Evolutionary conservation across 1,140 invertebrate genomes (phyloP).

Genomic region (Brachionus rubens): DNA sequence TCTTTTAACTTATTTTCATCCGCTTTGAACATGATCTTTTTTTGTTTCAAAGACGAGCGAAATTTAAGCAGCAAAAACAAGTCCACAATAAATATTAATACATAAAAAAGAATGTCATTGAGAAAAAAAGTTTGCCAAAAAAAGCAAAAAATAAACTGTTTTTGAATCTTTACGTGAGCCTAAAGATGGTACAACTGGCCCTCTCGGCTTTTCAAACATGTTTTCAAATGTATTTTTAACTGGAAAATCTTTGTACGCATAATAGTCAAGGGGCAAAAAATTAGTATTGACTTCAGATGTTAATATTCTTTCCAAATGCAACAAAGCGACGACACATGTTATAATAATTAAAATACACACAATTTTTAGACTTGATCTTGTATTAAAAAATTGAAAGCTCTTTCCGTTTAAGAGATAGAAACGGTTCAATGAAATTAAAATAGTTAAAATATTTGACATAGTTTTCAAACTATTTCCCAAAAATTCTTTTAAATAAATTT

Average conservation of each 20-base stretch:
- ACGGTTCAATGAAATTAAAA: neutral
- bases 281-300: too few species aligned
- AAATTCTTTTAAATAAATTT: slow-evolving; percentile 13
- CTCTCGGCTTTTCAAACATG: too few species aligned
- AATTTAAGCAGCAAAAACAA: neutral
- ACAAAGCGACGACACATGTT: neutral
- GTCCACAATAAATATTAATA: too few species aligned
- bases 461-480: neutral
- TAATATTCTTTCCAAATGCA: too few species aligned
- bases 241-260: too few species aligned
- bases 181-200: too few species aligned
- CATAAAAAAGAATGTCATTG: too few species aligned
- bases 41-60: neutral
- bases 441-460: neutral
- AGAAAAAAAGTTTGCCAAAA: too few species aligned
- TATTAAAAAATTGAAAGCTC: neutral
- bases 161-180: too few species aligned
- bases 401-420: neutral
- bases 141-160: too few species aligned
- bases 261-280: too few species aligned
- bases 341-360: neutral
- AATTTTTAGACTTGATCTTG: neutral
- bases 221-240: too few species aligned
- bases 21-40: neutral
- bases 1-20: neutral